A percentile compares a stretch with the other conserved stretches of the same genome.
phyloP scores from a whole-genome alignment of 2,113 vertebrate species.

The Parotia lawesii region DNA sequence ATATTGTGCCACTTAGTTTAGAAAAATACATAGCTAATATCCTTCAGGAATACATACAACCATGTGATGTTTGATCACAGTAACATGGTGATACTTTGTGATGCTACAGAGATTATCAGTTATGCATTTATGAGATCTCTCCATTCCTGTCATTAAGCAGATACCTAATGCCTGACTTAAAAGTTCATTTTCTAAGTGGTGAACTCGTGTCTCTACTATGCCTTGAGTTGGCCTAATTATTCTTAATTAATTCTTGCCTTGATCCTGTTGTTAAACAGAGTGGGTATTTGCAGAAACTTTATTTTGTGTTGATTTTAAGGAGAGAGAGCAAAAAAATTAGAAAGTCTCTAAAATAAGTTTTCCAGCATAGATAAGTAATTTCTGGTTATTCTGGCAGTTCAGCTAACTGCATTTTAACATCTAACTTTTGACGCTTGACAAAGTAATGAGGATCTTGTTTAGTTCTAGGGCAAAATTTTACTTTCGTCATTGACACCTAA shows the following conservation, averaged over 20 bases:
- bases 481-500: neutral
- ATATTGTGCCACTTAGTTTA: neutral
- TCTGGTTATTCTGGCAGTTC: neutral
- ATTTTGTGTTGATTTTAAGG: constrained; percentile 10
- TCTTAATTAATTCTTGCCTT: constrained; percentile 17
- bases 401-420: neutral
- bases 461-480: neutral
- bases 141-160: neutral
- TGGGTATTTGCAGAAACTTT: neutral
- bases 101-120: neutral
- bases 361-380: neutral
- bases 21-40: neutral
- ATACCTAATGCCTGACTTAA: neutral
- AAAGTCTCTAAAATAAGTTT: neutral
- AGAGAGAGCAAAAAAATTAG: neutral
- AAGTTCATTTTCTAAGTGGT: neutral
- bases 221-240: neutral
- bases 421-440: neutral
- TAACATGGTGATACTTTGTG: neutral
- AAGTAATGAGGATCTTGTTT: neutral
- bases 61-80: neutral
- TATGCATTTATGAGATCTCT: neutral
- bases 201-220: neutral
- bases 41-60: neutral
- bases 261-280: neutral